phyloP scores from a whole-genome alignment of 2,113 vertebrate genomes.

The Pachypanchax playfairii region DNA sequence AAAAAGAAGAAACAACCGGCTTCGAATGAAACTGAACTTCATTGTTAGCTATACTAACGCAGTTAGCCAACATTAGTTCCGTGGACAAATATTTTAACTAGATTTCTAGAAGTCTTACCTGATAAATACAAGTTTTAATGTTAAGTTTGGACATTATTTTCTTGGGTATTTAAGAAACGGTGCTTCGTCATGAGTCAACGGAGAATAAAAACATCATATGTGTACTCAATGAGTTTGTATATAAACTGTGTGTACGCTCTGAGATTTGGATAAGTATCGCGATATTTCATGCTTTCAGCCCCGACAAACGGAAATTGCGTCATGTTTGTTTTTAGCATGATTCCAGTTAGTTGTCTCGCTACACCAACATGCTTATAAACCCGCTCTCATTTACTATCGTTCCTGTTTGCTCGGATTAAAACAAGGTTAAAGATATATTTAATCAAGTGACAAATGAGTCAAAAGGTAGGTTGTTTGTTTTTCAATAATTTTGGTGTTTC shows the following conservation, averaged over 20 bases:
- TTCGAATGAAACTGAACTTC: background rate
- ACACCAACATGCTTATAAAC: background rate
- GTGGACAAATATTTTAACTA: background rate
- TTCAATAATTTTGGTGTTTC: background rate
- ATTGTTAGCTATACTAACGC: constrained; percentile 6
- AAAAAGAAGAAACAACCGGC: too few species aligned
- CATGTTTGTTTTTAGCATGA: constrained; percentile 9
- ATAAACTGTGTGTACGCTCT: too few species aligned
- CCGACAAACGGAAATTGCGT: constrained; percentile 25
- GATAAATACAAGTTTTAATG: background rate
- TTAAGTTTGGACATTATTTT: background rate
- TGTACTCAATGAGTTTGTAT: too few species aligned
- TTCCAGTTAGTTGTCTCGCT: constrained; percentile 11
- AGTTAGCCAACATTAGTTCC: background rate
- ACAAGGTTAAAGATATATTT: too few species aligned
- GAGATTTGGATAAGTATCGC: background rate
- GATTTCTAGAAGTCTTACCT: background rate
- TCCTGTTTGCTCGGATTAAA: background rate
- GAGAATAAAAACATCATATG: too few species aligned
- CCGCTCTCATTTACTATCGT: background rate
- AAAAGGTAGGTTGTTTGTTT: constrained; percentile 21
- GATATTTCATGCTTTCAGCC: background rate
- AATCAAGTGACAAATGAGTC: background rate
- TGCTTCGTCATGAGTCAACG: too few species aligned
- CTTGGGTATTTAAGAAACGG: too few species aligned